Percentiles rank a stretch among this genome's conserved stretches.
phyloP scores from a whole-genome alignment of 2,888 invertebrate genomes.

The Diloba caeruleocephala region DNA sequence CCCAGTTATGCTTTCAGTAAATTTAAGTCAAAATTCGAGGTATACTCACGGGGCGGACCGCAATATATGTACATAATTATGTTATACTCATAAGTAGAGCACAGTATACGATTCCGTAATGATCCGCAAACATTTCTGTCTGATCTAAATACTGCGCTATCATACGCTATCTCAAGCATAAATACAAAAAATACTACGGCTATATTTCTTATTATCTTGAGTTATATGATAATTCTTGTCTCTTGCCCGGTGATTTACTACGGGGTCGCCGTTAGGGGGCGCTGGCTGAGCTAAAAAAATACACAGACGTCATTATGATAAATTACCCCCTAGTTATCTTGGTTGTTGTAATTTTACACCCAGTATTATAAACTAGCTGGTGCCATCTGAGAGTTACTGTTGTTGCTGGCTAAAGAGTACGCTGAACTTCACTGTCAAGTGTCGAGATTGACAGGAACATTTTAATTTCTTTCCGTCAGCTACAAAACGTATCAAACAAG shows the following conservation, averaged over 20 bases:
- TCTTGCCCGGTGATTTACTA: conserved; percentile 76
- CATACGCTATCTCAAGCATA: conserved; percentile 34
- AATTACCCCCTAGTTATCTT: conserved; percentile 66
- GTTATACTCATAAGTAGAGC: too few species aligned
- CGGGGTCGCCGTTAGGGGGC: conserved; percentile 71
- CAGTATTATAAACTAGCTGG: conserved; percentile 39
- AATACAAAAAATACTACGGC: conserved; percentile 53
- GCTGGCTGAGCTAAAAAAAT: conserved; percentile 67
- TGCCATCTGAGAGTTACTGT: conserved; percentile 30
- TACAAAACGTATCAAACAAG: too few species aligned
- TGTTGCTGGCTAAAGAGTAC: neutral
- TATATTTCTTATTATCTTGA: conserved; percentile 79
- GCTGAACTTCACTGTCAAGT: neutral
- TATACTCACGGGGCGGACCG: too few species aligned
- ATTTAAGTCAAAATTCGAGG: too few species aligned
- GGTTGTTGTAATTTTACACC: conserved; percentile 67
- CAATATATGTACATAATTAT: too few species aligned
- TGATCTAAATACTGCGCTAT: conserved; percentile 13
- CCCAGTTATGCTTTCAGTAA: too few species aligned
- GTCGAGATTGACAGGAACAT: too few species aligned
- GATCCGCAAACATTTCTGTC: conserved; percentile 2
- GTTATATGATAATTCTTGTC: conserved; percentile 85
- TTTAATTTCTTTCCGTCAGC: too few species aligned
- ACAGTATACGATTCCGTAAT: neutral
- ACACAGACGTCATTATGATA: conserved; percentile 78